Evolutionary conservation across 2,888 invertebrate species (phyloP), one percentile per base, ranked within the genome.

Genomic region (Spodoptera exigua): DNA sequence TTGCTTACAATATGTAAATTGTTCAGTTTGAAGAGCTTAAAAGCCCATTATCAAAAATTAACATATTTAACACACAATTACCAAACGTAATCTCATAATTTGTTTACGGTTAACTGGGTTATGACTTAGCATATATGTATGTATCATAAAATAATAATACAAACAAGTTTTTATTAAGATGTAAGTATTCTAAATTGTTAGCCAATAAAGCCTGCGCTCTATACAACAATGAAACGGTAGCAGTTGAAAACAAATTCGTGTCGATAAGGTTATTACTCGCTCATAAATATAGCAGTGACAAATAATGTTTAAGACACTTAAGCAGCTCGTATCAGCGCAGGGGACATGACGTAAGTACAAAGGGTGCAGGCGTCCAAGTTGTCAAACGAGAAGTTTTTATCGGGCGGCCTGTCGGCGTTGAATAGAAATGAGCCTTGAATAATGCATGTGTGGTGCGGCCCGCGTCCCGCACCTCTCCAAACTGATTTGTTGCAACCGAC

Each of bases 321-420:
- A 79, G 75, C 74, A 68, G 67, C 76, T 69, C 73, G 74, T 78
- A 72, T 77, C 69, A 61, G 66, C 51, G 76, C 79, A 76, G 82
- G 82, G 79, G 81, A 86, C 89, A 90, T 89, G 92, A 87, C 87
- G 87, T 87, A 87, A 89, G 90, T 89, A 93, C 90, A 92, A 92
- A 92, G 92, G 93, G 93, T 93, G 91, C 89, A 90, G 86, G 91
- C 92, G 92, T 91, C 87, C 87, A 84, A 91, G 87, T 92, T 92
- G 94, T 93, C 94, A 91, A 91, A 92, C 92, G 89, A 91, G 91
- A 93, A 93, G 86, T 94, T 94, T 93, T 93, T 94, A 94, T 93
- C 93, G 88, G 88, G 82, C 89, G 86, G 89, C 87, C 86, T 91
- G 93, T 90, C 91, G 88, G 76, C 90, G 91, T 91, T 90, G 93